phyloP scores from a whole-genome alignment of 30 jellyfish, hydroid and myxozoan species.

The Pseudorhiza aurosa region DNA sequence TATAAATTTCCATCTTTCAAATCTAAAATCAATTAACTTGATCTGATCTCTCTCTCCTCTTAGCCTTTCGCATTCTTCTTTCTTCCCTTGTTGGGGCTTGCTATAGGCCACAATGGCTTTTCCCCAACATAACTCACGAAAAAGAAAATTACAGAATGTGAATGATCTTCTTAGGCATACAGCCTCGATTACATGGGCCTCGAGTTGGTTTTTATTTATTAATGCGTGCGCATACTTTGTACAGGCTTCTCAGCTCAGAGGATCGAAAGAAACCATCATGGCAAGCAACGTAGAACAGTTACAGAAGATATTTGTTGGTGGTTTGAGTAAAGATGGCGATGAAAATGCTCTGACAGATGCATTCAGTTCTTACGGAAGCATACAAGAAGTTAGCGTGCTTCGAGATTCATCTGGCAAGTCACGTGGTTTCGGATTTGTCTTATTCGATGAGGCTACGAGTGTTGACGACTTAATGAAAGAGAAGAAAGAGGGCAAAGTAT shows the following conservation, averaged over 20 bases:
- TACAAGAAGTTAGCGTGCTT: slow-evolving; percentile 75
- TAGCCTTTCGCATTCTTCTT: too few relatives aligned
- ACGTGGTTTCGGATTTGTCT: slow-evolving; percentile 94
- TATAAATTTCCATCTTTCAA: too few relatives aligned
- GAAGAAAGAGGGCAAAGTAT: slow-evolving; percentile 76
- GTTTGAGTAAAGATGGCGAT: slow-evolving; percentile 70
- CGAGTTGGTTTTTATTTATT: too few relatives aligned
- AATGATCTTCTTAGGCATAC: too few relatives aligned
- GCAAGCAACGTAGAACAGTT: slow-evolving; percentile 76
- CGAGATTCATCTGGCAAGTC: slow-evolving; percentile 75
- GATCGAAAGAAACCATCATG: neutral
- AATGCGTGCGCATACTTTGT: slow-evolving; percentile 4
- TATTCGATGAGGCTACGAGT: slow-evolving; percentile 71
- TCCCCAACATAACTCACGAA: too few relatives aligned
- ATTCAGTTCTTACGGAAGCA: slow-evolving; percentile 67
- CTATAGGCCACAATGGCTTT: too few relatives aligned
- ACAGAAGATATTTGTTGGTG: slow-evolving; percentile 90
- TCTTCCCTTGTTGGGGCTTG: too few relatives aligned
- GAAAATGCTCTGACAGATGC: slow-evolving; percentile 63
- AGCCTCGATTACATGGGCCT: too few relatives aligned
- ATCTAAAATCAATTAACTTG: too few relatives aligned
- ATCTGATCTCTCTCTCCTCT: too few relatives aligned
- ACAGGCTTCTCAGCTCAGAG: neutral
- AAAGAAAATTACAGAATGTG: too few relatives aligned
- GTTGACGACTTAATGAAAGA: slow-evolving; percentile 81